Conservation (phyloP, 2,113 vertebrate genomes). For the Asarcornis scutulata region DNA sequence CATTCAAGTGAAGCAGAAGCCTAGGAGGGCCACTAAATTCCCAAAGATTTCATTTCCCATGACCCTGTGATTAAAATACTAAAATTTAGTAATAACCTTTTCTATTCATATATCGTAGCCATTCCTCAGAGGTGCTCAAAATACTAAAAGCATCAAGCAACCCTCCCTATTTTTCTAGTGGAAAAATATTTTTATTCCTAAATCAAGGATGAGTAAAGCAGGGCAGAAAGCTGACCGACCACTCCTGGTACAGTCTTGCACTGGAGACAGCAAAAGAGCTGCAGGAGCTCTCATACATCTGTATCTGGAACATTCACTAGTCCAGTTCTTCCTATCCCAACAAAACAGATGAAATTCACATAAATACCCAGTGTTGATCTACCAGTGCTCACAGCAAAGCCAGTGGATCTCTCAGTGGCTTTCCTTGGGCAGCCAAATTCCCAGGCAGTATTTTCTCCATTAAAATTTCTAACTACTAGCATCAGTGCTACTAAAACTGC, state of each 20-base stretch:
- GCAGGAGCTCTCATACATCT: not conserved
- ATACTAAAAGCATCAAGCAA: not conserved
- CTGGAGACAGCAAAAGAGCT: not conserved
- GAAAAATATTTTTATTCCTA: not conserved
- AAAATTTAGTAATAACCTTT: not conserved
- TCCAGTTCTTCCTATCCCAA: not conserved
- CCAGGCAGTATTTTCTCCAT: not conserved
- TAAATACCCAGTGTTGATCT: not conserved
- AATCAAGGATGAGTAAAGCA: not conserved
- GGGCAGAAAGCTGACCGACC: not conserved
- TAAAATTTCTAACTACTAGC: not conserved
- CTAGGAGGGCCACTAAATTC: not conserved
- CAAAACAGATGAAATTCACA: not conserved
- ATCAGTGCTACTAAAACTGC: not conserved
- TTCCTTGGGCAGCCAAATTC: not conserved
- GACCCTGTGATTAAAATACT: not conserved
- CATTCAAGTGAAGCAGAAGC: not conserved
- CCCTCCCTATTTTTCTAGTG: not conserved
- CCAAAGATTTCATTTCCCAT: not conserved
- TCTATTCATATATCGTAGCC: not conserved
- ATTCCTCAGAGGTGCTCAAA: not conserved
- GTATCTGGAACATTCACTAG: not conserved
- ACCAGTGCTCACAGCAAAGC: not conserved
- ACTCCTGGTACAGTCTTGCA: not conserved
- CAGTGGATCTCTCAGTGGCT: not conserved